These are phyloP conservation scores for Dreissena polymorpha DNA, from an alignment of 1,140 invertebrate genomes.

Conservation along the genomic window DNA sequence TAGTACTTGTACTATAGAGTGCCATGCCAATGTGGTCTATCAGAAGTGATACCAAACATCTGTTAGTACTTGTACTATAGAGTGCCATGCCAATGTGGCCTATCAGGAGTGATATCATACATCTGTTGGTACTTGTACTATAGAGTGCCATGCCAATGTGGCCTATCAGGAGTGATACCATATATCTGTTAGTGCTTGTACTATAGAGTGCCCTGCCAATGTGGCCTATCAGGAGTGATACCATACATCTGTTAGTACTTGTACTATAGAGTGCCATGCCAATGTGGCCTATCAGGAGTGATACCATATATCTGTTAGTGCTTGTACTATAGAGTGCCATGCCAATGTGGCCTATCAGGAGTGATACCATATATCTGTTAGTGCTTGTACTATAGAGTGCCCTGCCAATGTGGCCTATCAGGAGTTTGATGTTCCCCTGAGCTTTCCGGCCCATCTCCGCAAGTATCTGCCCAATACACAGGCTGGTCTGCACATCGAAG, in stretches of 20 bases:
- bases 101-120: slow-evolving; percentile 70
- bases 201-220: slow-evolving; percentile 67
- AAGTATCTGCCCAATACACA: slow-evolving; percentile 74
- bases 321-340: slow-evolving; percentile 34
- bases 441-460: slow-evolving; percentile 70
- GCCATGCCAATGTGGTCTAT: too few relatives aligned
- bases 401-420: slow-evolving; percentile 78
- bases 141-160: too few relatives aligned
- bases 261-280: too few relatives aligned
- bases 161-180: too few relatives aligned
- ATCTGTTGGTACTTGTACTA: too few relatives aligned
- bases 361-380: slow-evolving; percentile 1
- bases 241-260: too few relatives aligned
- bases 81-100: slow-evolving; percentile 74
- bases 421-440: slow-evolving; percentile 71
- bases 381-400: slow-evolving; percentile 9
- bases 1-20: too few relatives aligned
- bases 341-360: slow-evolving; percentile 79
- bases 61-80: too few relatives aligned
- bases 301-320: too few relatives aligned
- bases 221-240: slow-evolving; percentile 76
- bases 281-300: too few relatives aligned
- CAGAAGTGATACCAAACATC: too few relatives aligned
- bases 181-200: too few relatives aligned
- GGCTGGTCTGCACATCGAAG: slow-evolving; percentile 13